Percentiles rank a stretch among this genome's conserved stretches.
Conservation (phyloP, 1,140 invertebrate species). For the Steinernema khuongi region DNA sequence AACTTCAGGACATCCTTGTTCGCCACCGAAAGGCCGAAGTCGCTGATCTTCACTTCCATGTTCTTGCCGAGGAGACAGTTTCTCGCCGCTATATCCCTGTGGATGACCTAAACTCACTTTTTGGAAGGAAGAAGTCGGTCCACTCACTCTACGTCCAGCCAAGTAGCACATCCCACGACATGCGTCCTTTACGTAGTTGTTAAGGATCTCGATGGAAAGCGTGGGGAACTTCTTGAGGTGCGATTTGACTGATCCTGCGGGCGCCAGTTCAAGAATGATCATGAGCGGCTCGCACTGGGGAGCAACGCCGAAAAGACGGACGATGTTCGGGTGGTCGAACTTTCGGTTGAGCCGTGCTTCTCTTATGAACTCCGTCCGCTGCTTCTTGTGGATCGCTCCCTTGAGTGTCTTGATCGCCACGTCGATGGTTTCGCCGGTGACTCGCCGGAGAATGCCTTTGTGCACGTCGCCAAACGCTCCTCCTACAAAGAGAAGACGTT, state of each 20-base stretch:
- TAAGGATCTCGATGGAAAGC: slow-evolving; percentile 17
- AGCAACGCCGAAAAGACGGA: slow-evolving; percentile 32
- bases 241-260: slow-evolving; percentile 18
- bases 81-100: slow-evolving; percentile 31
- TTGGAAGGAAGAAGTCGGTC: background rate
- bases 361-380: slow-evolving; percentile 78
- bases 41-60: slow-evolving; percentile 33
- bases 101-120: slow-evolving; percentile 18
- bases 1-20: slow-evolving; percentile 26
- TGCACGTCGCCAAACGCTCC: slow-evolving; percentile 84
- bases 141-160: background rate
- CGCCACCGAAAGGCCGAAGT: slow-evolving; percentile 35
- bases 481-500: background rate
- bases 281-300: slow-evolving; percentile 34
- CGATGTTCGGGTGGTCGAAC: slow-evolving; percentile 40
- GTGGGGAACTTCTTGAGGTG: slow-evolving; percentile 10
- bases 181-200: slow-evolving; percentile 20
- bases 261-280: slow-evolving; percentile 31
- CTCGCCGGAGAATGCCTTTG: slow-evolving; percentile 71
- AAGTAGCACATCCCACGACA: slow-evolving; percentile 34
- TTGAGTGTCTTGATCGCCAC: slow-evolving; percentile 95
- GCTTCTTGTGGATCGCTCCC: slow-evolving; percentile 84
- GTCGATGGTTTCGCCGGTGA: slow-evolving; percentile 66
- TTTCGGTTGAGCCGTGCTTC: slow-evolving; percentile 28
- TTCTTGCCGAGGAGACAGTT: slow-evolving; percentile 29